A percentile compares a stretch with the other conserved stretches of the same genome.
phyloP scores from a whole-genome alignment of 2,797 vertebrate species.

The Tenualosa thibaudeaui region DNA sequence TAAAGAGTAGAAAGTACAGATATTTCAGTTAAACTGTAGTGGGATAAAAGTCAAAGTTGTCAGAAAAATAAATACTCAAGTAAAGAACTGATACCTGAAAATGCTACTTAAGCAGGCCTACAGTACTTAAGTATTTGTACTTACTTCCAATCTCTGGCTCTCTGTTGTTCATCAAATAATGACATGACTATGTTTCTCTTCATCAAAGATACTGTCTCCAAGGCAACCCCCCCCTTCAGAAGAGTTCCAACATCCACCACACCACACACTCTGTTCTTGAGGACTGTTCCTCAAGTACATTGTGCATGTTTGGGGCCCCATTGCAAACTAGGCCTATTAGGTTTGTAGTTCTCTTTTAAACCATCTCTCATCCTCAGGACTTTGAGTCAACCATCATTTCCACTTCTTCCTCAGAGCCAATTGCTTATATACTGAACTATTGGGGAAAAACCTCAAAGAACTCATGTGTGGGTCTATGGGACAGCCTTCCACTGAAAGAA shows the following conservation, averaged over 20 bases:
- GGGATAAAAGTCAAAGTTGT: too few species aligned
- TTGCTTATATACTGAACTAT: neutral
- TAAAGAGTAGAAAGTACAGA: too few species aligned
- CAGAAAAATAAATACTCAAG: too few species aligned
- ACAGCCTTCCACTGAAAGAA: neutral
- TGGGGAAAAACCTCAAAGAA: neutral
- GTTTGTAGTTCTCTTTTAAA: neutral
- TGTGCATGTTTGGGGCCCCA: neutral
- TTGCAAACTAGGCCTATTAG: neutral
- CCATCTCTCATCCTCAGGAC: neutral
- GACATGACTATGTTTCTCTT: neutral
- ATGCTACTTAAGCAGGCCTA: too few species aligned
- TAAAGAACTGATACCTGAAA: too few species aligned
- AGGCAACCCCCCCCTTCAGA: neutral
- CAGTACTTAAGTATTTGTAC: too few species aligned
- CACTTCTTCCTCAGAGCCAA: neutral
- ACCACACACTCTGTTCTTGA: neutral
- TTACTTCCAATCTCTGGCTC: too few species aligned
- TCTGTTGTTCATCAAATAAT: neutral
- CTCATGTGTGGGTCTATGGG: neutral
- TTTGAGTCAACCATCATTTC: neutral
- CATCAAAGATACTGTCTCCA: neutral
- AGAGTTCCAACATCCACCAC: neutral
- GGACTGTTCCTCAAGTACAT: neutral
- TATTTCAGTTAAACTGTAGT: too few species aligned